A percentile compares a stretch with the other conserved stretches of the same genome.
Evolutionary conservation across 1,140 invertebrate genomes (phyloP).

Genomic region (Lycorma delicatula): DNA sequence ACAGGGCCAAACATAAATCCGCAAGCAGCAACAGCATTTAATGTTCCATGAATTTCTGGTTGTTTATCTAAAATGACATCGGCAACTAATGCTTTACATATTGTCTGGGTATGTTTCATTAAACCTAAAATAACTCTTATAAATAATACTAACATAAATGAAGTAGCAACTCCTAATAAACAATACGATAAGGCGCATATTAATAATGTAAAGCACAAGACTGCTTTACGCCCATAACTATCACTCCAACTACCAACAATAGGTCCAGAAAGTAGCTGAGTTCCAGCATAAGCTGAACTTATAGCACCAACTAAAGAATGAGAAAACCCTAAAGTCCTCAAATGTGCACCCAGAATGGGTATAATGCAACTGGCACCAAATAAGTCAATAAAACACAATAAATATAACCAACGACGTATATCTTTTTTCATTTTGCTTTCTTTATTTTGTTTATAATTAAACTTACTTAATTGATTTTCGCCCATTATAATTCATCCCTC

Average conservation of each 20-base stretch:
- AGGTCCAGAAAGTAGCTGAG: conserved; percentile 91
- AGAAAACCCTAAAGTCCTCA: conserved; percentile 48
- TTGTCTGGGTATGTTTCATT: conserved; percentile 73
- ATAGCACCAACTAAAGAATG: conserved; percentile 63
- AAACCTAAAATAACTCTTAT: conserved; percentile 87
- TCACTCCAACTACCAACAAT: conserved; percentile 90
- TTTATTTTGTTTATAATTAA: too few species aligned
- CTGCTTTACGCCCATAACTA: conserved; percentile 80
- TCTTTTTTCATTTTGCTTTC: too few species aligned
- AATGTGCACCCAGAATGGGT: conserved; percentile 50
- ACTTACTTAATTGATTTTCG: too few species aligned
- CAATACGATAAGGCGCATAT: conserved; percentile 33
- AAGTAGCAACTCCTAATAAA: conserved; percentile 67
- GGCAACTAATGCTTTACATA: conserved; percentile 86
- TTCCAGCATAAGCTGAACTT: conserved; percentile 91
- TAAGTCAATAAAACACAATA: conserved; percentile 48
- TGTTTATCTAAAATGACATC: conserved; percentile 61
- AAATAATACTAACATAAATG: conserved; percentile 85
- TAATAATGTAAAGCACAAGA: conserved; percentile 75
- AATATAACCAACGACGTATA: conserved; percentile 20
- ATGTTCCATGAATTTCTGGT: conserved; percentile 81
- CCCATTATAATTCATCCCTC: too few species aligned
- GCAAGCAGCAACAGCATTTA: conserved; percentile 92
- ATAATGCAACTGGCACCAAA: conserved; percentile 58
- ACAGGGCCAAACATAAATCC: conserved; percentile 92